These are phyloP conservation scores for Ctenochaetus hawaiiensis DNA, from an alignment of 2,797 vertebrate genomes.

Conservation along the genomic window DNA sequence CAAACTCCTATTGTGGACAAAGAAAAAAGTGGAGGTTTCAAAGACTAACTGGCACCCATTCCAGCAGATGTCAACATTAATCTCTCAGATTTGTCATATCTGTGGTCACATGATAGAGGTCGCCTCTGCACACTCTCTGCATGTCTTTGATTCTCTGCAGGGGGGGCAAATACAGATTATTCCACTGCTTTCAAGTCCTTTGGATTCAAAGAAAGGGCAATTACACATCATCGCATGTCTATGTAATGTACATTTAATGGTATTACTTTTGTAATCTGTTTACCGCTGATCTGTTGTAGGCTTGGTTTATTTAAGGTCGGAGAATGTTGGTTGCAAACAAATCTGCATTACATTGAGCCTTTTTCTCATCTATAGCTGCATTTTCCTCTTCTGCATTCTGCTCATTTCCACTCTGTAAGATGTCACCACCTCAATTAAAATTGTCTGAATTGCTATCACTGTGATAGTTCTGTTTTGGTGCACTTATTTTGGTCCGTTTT, in stretches of 20 bases:
- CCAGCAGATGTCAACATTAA: slow-evolving; percentile 3
- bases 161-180: background rate
- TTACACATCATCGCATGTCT: slow-evolving; percentile 4
- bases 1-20: background rate
- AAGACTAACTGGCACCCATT: background rate
- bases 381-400: slow-evolving; percentile 4
- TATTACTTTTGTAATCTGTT: background rate
- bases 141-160: background rate
- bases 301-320: background rate
- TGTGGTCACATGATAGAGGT: background rate
- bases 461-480: background rate
- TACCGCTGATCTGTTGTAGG: slow-evolving; percentile 2
- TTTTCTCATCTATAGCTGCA: background rate
- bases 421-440: slow-evolving; percentile 50
- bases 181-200: background rate
- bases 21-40: background rate
- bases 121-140: background rate
- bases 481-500: slow-evolving; percentile 3
- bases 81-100: background rate
- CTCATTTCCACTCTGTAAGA: slow-evolving; percentile 1
- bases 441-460: slow-evolving; percentile 13
- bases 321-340: slow-evolving; percentile 2
- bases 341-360: background rate
- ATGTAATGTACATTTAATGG: background rate
- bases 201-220: slow-evolving; percentile 6